Base-by-base conservation (phyloP, 2,888 invertebrate species). In the Noctua pronuba region DNA sequence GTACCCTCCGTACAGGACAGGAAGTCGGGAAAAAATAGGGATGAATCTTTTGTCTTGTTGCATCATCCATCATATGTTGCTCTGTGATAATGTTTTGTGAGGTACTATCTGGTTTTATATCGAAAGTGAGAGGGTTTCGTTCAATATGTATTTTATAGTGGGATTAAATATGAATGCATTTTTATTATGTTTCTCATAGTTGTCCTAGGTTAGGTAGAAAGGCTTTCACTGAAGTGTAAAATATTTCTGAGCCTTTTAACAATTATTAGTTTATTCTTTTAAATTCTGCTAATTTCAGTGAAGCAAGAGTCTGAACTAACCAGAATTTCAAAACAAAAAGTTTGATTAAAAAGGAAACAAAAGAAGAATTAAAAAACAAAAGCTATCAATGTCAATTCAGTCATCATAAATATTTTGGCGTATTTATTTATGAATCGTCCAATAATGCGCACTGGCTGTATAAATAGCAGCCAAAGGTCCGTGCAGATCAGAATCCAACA, bases 11-110 rank as follows among this genome's bases (percentile, higher is more conserved):
- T 85, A 85, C 84, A 84, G 90, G 90, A 92, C 92, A 91, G 92
- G 92, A 93, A 93, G 90, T 83, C 77, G 80, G 84, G 80, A 90
- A 92, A 93, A 92, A 92, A 93, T 88, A 88, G 92, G 92, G 91
- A 90, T 90, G 89, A 90, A 89, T 88, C 88, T 88, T 90, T 91
- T 83, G 90, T 91, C 88, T 91, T 91, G 87, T 90, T 91, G 88
- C 88, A 79, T 89, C 91, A 94, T 94, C 94, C 91, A 92, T 93
- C 94, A 92, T 90, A 91, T 83, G 76, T 74, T 64, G 69, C 70
- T 65, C 70, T 77, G 79, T 75, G 79, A 79, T 77, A 71, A 64
- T 71, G 66, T 73, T 71, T 82, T 74, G 62, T 72, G 49, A 73
- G 41, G 41, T 3, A n/a, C 70, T 86, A 83, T 86, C 89, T 84